These are phyloP conservation scores for Seriola rivoliana DNA, from an alignment of 2,113 vertebrate species.

Conservation along the genomic window DNA sequence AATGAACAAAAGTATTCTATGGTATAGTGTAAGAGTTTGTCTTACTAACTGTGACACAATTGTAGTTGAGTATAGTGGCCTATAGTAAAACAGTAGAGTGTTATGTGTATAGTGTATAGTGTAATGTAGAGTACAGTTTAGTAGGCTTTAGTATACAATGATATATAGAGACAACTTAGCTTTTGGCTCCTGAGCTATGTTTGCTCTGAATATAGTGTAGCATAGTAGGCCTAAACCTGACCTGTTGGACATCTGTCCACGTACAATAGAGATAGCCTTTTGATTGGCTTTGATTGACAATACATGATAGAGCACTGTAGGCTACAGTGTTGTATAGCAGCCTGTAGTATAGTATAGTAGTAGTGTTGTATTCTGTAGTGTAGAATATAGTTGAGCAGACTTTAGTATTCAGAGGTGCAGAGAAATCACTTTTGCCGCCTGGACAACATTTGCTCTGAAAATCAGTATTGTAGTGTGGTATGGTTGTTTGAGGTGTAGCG, in stretches of 20 bases:
- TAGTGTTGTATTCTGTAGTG: not conserved
- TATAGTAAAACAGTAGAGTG: not conserved
- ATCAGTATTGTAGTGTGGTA: not conserved
- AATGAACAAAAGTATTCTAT: too few species aligned
- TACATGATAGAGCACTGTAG: not conserved
- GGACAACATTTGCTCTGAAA: not conserved
- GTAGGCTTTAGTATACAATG: not conserved
- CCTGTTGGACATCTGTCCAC: not conserved
- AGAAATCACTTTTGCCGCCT: not conserved
- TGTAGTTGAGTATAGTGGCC: not conserved
- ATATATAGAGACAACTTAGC: not conserved
- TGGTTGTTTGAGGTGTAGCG: not conserved
- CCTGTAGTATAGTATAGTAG: not conserved
- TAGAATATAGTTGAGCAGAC: not conserved
- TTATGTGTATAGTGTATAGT: not conserved
- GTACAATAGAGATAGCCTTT: not conserved
- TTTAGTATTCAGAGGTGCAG: not conserved
- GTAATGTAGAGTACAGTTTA: too few species aligned
- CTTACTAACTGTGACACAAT: not conserved
- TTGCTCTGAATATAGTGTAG: not conserved
- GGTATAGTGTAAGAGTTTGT: too few species aligned
- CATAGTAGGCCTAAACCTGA: too few species aligned
- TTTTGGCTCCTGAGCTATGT: not conserved
- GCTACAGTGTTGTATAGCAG: not conserved
- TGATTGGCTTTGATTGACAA: not conserved